These are phyloP conservation scores for Eriosoma lanigerum DNA, from an alignment of 1,140 invertebrate species.

Conservation along the genomic window DNA sequence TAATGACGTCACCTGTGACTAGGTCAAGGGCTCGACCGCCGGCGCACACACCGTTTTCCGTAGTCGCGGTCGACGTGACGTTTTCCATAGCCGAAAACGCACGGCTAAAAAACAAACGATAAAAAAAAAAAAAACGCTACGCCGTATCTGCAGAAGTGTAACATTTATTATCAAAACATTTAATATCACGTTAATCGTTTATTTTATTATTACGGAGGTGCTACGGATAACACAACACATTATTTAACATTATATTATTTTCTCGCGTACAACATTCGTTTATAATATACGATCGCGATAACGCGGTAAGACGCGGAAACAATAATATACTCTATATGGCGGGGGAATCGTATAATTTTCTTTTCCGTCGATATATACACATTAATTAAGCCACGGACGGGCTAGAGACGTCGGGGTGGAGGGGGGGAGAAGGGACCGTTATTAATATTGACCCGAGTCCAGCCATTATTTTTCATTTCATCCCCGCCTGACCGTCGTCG, in stretches of 20 bases:
- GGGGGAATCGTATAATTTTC: not conserved
- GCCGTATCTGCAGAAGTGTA: too few relatives aligned
- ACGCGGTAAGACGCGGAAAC: not conserved
- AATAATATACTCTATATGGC: not conserved
- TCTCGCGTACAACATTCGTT: not conserved
- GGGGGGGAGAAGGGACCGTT: not conserved
- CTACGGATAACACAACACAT: too few relatives aligned
- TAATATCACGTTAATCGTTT: too few relatives aligned
- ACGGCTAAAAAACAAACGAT: too few relatives aligned
- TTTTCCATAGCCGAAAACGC: too few relatives aligned
- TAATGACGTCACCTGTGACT: constrained; percentile 50
- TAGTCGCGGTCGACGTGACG: not conserved
- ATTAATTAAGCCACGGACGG: constrained; percentile 36
- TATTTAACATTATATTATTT: too few relatives aligned
- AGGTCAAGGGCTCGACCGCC: constrained; percentile 37
- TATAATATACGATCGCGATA: too few relatives aligned
- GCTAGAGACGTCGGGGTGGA: too few relatives aligned
- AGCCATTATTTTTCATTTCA: constrained; percentile 45
- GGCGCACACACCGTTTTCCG: not conserved
- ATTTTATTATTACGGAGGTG: not conserved
- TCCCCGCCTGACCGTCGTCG: not conserved
- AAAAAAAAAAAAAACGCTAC: too few relatives aligned
- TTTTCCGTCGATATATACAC: constrained; percentile 6
- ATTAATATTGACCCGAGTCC: constrained; percentile 44
- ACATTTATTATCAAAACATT: too few relatives aligned